Percentiles rank a stretch among this genome's conserved stretches.
phyloP scores from a whole-genome alignment of 2,888 invertebrate genomes.

The Diarsia rubi region DNA sequence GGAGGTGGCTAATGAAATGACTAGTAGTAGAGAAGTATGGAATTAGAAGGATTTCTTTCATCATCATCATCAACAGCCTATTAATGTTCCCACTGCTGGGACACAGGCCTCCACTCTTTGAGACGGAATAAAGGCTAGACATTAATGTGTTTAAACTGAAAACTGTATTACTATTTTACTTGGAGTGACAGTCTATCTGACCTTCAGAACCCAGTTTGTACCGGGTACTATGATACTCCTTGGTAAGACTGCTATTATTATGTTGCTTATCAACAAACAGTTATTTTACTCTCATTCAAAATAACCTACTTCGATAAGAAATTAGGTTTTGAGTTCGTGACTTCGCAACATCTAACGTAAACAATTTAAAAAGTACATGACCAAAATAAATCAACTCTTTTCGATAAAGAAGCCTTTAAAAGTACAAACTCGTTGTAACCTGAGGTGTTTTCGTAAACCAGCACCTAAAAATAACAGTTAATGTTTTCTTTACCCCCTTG shows the following conservation, averaged over 20 bases:
- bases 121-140: no score
- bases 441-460: conserved; percentile 14
- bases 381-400: conserved; percentile 12
- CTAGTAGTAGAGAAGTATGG: no score
- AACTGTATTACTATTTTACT: no score
- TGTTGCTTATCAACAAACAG: conserved; percentile 4
- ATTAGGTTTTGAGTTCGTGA: conserved; percentile 14
- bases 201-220: no score
- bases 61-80: no score
- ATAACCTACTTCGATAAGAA: conserved; percentile 35
- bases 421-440: not conserved
- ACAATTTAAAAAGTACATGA: not conserved
- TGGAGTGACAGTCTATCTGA: no score
- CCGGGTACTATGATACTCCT: no score
- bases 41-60: no score
- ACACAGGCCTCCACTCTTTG: no score
- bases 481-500: not conserved
- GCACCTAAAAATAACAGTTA: not conserved
- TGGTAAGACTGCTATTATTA: not conserved
- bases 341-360: conserved; percentile 7
- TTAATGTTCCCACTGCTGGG: no score
- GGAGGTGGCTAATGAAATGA: no score
- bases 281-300: conserved; percentile 1
- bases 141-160: no score
- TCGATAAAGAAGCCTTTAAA: conserved; percentile 21